phyloP scores from a whole-genome alignment of 1,140 invertebrate genomes.

The Rhopalosiphum padi region DNA sequence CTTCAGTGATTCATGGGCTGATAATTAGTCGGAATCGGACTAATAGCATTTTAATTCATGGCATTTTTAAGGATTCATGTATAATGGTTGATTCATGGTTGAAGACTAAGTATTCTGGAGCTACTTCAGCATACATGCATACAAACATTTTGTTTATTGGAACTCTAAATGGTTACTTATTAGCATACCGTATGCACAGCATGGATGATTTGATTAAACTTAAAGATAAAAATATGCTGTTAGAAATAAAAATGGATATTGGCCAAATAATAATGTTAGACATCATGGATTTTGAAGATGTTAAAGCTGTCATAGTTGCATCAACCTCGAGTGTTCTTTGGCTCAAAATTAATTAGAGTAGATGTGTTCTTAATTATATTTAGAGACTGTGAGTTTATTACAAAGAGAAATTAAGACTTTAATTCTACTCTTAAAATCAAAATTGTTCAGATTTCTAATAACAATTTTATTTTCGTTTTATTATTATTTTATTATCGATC shows the following conservation, averaged over 20 bases:
- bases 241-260: neutral
- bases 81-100: neutral
- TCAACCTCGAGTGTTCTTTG: neutral
- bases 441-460: neutral
- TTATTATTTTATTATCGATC: neutral
- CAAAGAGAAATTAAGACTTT: neutral
- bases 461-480: neutral
- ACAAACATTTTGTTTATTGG: slow-evolving; percentile 38
- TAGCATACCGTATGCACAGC: slow-evolving; percentile 26
- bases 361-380: neutral
- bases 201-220: slow-evolving; percentile 30
- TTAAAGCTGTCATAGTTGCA: slow-evolving; percentile 11
- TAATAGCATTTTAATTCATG: slow-evolving; percentile 22
- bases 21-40: neutral
- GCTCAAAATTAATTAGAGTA: slow-evolving; percentile 23
- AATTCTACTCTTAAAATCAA: neutral
- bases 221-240: neutral
- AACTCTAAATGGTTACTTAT: slow-evolving; percentile 30
- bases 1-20: neutral
- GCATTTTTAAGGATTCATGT: neutral
- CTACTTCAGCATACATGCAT: slow-evolving; percentile 15
- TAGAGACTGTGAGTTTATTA: neutral
- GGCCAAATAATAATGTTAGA: slow-evolving; percentile 1
- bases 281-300: slow-evolving; percentile 10
- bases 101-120: neutral